These are phyloP conservation scores for Dendrocincla tyrannina DNA, from an alignment of 2,797 vertebrate genomes.

Conservation along the genomic window DNA sequence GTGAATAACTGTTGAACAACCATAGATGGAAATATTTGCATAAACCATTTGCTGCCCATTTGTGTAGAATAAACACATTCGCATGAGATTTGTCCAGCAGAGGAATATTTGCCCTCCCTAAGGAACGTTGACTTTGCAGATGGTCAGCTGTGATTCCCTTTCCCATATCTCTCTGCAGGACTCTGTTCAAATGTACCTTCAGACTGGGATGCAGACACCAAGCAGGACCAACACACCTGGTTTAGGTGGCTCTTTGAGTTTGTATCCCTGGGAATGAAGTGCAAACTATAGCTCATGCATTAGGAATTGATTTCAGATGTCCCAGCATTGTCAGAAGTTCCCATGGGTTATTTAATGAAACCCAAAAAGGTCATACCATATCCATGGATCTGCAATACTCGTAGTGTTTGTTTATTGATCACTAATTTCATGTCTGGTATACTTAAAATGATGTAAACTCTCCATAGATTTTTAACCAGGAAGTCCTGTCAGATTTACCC, in stretches of 20 bases:
- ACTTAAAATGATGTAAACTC: not conserved
- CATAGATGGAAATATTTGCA: not conserved
- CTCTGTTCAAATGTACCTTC: not conserved
- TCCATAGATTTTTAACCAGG: not conserved
- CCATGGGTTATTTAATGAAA: slow-evolving; percentile 12
- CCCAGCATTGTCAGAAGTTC: not conserved
- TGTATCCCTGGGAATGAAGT: not conserved
- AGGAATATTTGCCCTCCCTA: not conserved
- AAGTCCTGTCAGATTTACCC: slow-evolving; percentile 1
- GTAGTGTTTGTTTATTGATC: slow-evolving; percentile 11
- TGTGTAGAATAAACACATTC: not conserved
- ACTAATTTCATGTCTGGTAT: not conserved
- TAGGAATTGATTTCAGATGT: slow-evolving; percentile 4
- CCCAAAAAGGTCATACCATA: not conserved
- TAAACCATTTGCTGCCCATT: not conserved
- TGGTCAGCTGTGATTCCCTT: not conserved
- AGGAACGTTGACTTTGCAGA: not conserved
- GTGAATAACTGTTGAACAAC: not conserved
- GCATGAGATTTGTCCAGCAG: not conserved
- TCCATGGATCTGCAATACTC: not conserved
- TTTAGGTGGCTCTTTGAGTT: not conserved
- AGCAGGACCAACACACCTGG: not conserved
- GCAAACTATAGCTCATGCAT: not conserved
- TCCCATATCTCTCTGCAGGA: not conserved
- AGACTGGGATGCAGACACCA: not conserved